Evolutionary conservation across 2,113 vertebrate species (phyloP).

Genomic region (Rafetus swinhoei): DNA sequence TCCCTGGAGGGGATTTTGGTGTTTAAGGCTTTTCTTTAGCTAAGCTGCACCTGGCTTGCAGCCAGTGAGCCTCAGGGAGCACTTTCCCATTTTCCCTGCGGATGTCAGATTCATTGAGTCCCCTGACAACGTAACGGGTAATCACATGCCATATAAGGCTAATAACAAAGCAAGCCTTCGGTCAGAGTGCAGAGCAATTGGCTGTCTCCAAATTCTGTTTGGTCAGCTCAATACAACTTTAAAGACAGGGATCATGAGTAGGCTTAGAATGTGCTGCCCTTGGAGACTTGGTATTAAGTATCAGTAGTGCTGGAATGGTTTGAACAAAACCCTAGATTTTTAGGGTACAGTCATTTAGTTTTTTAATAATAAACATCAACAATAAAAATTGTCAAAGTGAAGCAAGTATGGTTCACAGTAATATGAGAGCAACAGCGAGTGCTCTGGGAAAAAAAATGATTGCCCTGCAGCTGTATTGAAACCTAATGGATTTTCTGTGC

Average conservation of each 20-base stretch:
- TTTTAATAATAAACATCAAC: background rate
- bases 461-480: background rate
- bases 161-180: background rate
- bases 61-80: background rate
- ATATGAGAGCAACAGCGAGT: background rate
- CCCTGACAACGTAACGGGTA: background rate
- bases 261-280: background rate
- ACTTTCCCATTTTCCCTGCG: background rate
- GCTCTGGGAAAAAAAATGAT: slow-evolving; percentile 49
- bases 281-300: accelerated
- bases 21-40: background rate
- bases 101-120: background rate
- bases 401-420: background rate
- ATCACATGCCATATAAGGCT: background rate
- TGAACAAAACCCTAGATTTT: accelerated
- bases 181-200: background rate
- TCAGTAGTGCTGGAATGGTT: accelerated
- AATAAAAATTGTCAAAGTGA: background rate
- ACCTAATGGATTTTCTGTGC: slow-evolving; percentile 30
- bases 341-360: accelerated
- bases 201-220: accelerated
- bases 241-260: accelerated
- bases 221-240: background rate
- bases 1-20: background rate
- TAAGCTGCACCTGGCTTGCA: background rate